Base-by-base conservation (phyloP, 2,113 vertebrate genomes). In the Silurus meridionalis region DNA sequence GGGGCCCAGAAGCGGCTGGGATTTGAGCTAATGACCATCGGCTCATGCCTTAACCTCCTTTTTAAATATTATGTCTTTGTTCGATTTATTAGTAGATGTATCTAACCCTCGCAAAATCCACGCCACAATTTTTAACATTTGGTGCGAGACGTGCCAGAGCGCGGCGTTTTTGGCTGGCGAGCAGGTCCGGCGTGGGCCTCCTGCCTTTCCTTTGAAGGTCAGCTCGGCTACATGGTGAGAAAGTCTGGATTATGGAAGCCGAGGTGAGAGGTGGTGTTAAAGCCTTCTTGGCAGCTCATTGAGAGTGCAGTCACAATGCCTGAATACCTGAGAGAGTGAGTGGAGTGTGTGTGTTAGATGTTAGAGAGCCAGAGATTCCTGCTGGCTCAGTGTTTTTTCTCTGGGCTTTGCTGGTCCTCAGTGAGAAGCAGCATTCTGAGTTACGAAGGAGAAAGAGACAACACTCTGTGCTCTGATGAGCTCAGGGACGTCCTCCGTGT, bases 301-400 rank as follows among this genome's bases (percentile, higher is more conserved):
- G 85, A 84, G 64, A 85, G 69, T 85, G 82, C 69, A 77, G 82
- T 74, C 88, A 84, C 77, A 84, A 25, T 37, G 55, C 85, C 37
- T 53, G 85, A 81, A 80, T 78, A 80, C 75, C 88, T 74, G 80
- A 50, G 83, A 48, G 85, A 84, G 77, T 6, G 72, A 2, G 72
- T 15, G 67, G 88, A 80, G 84, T 71, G 75, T 48, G 88, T 53
- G 81, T 66, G 86, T 85, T 87, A 85, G 71, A 80, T 69, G 88
- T 85, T 71, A 80, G 71, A 78, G 66, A 53, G 25, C 37, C 67
- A 17, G 50, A 60, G 77, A 69, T 82, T 89, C 84, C 75, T 89
- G 89, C 89, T 87, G 81, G 84, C 89, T 89, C 83, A 87, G 83
- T 61, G 48, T 87, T 87, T 88, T 86, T 83, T 81, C 85, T 83